These are phyloP conservation scores for Nomada fucata DNA, from an alignment of 2,888 invertebrate species.

Conservation along the genomic window DNA sequence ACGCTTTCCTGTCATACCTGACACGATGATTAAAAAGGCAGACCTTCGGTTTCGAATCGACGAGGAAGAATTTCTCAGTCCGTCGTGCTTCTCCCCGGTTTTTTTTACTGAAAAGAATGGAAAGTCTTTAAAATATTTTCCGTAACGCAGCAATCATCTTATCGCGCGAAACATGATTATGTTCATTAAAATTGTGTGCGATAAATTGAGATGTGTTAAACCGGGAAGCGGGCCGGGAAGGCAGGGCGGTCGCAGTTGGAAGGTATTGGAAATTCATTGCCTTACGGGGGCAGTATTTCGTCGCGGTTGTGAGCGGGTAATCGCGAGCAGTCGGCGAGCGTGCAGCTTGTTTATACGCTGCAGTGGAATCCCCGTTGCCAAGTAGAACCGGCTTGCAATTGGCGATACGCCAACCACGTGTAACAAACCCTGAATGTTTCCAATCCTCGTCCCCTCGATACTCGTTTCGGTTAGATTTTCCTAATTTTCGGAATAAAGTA, in stretches of 20 bases:
- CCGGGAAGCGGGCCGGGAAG: too few species aligned
- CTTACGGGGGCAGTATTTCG: slow-evolving; percentile 8
- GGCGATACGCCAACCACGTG: slow-evolving; percentile 59
- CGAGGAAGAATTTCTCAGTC: too few species aligned
- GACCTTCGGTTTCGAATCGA: too few species aligned
- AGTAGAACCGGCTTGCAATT: slow-evolving; percentile 51
- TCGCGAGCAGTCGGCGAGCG: slow-evolving; percentile 20
- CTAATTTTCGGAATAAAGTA: slow-evolving; percentile 29
- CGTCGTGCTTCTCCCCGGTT: too few species aligned
- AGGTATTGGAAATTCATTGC: slow-evolving; percentile 6
- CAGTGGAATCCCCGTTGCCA: slow-evolving; percentile 56
- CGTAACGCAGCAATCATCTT: too few species aligned
- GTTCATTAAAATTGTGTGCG: too few species aligned
- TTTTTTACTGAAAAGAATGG: too few species aligned
- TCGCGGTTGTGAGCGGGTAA: slow-evolving; percentile 22
- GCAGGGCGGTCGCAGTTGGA: not conserved
- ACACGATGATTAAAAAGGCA: slow-evolving; percentile 1
- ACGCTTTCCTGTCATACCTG: not conserved
- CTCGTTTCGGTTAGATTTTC: slow-evolving; percentile 13
- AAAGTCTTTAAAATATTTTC: too few species aligned
- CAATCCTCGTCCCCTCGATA: slow-evolving; percentile 19
- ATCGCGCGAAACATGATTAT: too few species aligned
- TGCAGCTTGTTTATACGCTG: slow-evolving; percentile 48
- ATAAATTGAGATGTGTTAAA: not conserved
- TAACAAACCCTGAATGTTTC: slow-evolving; percentile 51